Conservation (phyloP, 2,888 invertebrate genomes). For the Chesias legatella region DNA sequence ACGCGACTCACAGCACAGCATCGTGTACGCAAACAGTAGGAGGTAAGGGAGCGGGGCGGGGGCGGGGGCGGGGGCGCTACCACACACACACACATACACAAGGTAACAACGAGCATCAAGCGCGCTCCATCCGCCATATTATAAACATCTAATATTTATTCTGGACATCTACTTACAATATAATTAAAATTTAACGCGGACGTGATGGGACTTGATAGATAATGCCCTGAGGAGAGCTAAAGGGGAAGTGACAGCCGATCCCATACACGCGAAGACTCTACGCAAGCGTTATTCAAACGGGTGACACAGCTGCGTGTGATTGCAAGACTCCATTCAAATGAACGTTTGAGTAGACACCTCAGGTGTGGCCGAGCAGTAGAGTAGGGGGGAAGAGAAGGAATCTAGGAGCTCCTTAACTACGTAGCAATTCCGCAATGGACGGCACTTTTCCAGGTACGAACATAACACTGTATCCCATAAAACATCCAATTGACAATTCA, state of each 20-base stretch:
- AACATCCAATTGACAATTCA: constrained; percentile 59
- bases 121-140: constrained; percentile 12
- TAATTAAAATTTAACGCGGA: constrained; percentile 1
- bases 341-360: too few species aligned
- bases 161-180: not conserved
- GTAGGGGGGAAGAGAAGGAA: constrained; percentile 26
- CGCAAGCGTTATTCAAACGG: too few species aligned
- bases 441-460: constrained; percentile 68
- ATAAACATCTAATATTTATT: constrained; percentile 8
- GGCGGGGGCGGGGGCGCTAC: constrained; percentile 47
- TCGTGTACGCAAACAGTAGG: too few species aligned
- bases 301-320: too few species aligned
- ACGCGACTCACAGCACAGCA: constrained; percentile 25
- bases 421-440: constrained; percentile 70
- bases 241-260: constrained; percentile 10
- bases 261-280: too few species aligned
- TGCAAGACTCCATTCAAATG: too few species aligned
- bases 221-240: constrained; percentile 11
- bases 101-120: constrained; percentile 21
- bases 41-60: too few species aligned
- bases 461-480: constrained; percentile 45
- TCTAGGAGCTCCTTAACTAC: constrained; percentile 62
- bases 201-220: constrained; percentile 8
- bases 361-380: too few species aligned
- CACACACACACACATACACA: constrained; percentile 18